Evolutionary conservation across 2,888 invertebrate genomes (phyloP).

Genomic region (Nudaria mundana): DNA sequence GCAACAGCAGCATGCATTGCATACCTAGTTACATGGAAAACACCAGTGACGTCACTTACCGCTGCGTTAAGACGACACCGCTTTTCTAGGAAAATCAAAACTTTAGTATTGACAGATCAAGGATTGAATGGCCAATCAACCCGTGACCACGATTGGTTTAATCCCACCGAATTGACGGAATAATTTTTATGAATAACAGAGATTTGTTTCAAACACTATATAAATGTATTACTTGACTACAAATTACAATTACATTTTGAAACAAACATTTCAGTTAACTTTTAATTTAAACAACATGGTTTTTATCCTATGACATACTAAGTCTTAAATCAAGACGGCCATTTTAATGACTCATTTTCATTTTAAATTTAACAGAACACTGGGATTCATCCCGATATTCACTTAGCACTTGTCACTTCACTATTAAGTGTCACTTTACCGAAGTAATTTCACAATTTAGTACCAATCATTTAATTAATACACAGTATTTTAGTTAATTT

Average conservation of each 20-base stretch:
- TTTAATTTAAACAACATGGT: slow-evolving; percentile 1
- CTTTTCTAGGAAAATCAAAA: no score
- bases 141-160: no score
- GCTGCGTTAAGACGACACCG: no score
- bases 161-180: no score
- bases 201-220: not conserved
- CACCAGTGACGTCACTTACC: no score
- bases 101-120: no score
- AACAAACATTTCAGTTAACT: slow-evolving; percentile 1
- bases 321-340: not conserved
- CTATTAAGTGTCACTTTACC: slow-evolving; percentile 23
- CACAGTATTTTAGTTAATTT: not conserved
- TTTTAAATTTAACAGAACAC: slow-evolving; percentile 4
- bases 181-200: no score
- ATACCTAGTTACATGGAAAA: no score
- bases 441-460: slow-evolving; percentile 33
- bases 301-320: not conserved
- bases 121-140: no score
- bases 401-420: slow-evolving; percentile 21
- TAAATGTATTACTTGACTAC: slow-evolving; percentile 3
- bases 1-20: no score
- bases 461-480: slow-evolving; percentile 12
- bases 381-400: slow-evolving; percentile 18
- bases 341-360: not conserved
- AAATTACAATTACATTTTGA: not conserved